Evolutionary conservation across 2,797 vertebrate genomes (phyloP).

Genomic region (Okamejei kenojei): DNA sequence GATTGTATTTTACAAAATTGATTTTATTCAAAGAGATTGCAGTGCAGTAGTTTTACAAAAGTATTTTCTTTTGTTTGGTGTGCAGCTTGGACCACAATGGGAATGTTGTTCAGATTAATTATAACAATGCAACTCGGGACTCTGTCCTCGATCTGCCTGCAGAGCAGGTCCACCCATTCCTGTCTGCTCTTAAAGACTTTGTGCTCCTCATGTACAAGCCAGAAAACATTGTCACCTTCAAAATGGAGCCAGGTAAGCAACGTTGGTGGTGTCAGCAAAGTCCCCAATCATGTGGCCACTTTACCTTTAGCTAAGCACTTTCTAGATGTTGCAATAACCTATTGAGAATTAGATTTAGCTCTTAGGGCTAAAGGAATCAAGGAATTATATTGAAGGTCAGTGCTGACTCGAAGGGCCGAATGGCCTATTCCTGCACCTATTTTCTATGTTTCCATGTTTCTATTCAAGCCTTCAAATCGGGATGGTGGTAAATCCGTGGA

Average conservation of each 20-base stretch:
- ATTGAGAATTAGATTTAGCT: no score
- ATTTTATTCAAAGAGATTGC: neutral
- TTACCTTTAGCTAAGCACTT: neutral
- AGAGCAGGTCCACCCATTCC: constrained; percentile 79
- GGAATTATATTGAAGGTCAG: no score
- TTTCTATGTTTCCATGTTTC: no score
- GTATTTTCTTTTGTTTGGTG: neutral
- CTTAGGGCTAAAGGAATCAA: no score
- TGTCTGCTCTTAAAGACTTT: constrained; percentile 74
- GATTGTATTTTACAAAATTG: neutral
- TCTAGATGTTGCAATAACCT: neutral
- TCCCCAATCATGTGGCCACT: no score
- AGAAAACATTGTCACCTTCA: constrained; percentile 71
- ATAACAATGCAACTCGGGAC: constrained; percentile 88
- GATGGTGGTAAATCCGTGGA: no score
- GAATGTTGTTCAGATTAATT: constrained; percentile 71
- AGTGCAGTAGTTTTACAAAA: neutral
- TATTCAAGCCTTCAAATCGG: neutral
- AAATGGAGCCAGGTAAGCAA: constrained; percentile 79
- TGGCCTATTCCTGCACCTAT: no score
- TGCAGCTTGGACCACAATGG: constrained; percentile 67
- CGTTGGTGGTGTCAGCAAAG: neutral
- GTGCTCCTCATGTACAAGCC: constrained; percentile 67
- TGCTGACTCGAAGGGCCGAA: no score
- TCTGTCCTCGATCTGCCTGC: constrained; percentile 75